phyloP scores from a whole-genome alignment of 2,888 invertebrate genomes.

The Rhogogaster chlorosoma region DNA sequence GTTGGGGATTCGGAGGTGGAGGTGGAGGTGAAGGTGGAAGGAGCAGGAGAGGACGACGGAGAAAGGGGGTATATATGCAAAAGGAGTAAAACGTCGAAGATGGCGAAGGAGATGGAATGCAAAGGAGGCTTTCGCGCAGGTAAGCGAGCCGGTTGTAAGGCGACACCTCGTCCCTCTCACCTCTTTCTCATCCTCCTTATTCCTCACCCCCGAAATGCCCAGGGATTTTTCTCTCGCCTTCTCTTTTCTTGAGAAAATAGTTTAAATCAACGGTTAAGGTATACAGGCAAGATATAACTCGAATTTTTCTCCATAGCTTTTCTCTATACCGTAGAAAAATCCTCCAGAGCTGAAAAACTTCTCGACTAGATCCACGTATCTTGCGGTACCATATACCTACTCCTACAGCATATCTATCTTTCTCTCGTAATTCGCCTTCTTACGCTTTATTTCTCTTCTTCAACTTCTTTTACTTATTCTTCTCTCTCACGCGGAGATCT shows the following conservation, averaged over 20 bases:
- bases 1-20: constrained; percentile 48
- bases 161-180: constrained; percentile 76
- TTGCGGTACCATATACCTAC: neutral
- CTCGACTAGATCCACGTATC: neutral
- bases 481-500: neutral
- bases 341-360: neutral
- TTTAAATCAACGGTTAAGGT: neutral
- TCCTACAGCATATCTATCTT: neutral
- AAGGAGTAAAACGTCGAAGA: constrained; percentile 72
- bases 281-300: neutral
- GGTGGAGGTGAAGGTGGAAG: too few relatives aligned
- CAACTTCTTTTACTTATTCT: neutral
- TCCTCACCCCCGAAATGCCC: constrained; percentile 24
- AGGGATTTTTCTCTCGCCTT: constrained; percentile 41
- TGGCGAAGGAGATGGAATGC: constrained; percentile 78
- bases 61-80: constrained; percentile 66
- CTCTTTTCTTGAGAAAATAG: neutral
- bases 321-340: neutral
- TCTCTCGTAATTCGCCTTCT: neutral
- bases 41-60: constrained; percentile 61
- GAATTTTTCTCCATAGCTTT: neutral
- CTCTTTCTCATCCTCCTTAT: constrained; percentile 45
- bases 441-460: neutral
- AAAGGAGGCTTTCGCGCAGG: constrained; percentile 76
- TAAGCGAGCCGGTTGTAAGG: constrained; percentile 77